Evolutionary conservation across 2,797 vertebrate genomes (phyloP), one percentile per base, ranked within the genome.

Genomic region (Sebastolobus altivelis): DNA sequence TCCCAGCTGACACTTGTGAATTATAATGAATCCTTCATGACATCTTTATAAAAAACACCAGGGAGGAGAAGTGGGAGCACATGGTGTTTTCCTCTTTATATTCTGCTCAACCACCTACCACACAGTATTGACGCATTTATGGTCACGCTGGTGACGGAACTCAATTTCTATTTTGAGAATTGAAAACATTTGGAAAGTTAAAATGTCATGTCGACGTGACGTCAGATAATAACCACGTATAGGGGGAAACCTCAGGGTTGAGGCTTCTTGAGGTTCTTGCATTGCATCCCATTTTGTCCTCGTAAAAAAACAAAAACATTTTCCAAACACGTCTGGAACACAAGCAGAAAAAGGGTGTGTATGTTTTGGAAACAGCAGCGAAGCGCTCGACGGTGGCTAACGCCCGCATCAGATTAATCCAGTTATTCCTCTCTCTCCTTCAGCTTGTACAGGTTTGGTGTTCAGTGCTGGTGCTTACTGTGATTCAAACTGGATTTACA

Each of bases 401-500:
- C 77, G 72, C 62, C 81, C 75, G 22, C 0, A 63, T 59, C 65
- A 27, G 25, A 81, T 74, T 22, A 70, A 85, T 84, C 77, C 72
- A 55, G 80, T 83, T 62, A 35, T 67, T 88, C 65, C 78, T 80
- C 85, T 71, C 83, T 27, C 37, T 54, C 31, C 11, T 29, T 82
- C 77, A 2, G 65, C 75, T 2, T 77, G 80, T 11, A 13, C 83
- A 29, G 72, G 73, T 73, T 76, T 65, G 81, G 54, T 52, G 74
- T 55, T 72, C 66, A 14, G 6, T 38, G 46, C 52, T 58, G 2
- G 54, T 27, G 33, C 29, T 33, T 5, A 8, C 25, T 40, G 59
- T n/a, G 38, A 65, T 46, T 63, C 71, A 71, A 80, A 80, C 63
- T 68, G 66, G 79, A 83, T 82, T 80, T 79, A 78, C 20, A 72